These are phyloP conservation scores for Cistogaster globosa DNA, from an alignment of 2,888 invertebrate genomes.

Conservation along the genomic window DNA sequence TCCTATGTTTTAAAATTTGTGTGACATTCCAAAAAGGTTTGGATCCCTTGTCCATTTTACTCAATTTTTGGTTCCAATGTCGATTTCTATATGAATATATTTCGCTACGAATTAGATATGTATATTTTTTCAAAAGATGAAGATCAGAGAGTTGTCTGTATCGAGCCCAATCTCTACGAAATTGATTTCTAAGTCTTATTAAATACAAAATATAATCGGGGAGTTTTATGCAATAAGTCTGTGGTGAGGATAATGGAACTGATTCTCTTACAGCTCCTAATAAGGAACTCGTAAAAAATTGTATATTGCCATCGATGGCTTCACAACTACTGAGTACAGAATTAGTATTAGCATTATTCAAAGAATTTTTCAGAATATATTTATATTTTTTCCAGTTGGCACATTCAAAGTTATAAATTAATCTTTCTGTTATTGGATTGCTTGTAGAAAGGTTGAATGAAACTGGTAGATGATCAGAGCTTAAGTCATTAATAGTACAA, in stretches of 20 bases:
- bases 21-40: no score
- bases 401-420: not conserved
- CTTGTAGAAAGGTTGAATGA: not conserved
- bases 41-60: no score
- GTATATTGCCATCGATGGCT: not conserved
- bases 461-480: conserved; percentile 16
- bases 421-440: not conserved
- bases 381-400: not conserved
- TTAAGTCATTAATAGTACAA: no score
- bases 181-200: not conserved
- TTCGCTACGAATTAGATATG: not conserved
- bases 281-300: not conserved
- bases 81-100: not conserved
- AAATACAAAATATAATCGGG: not conserved
- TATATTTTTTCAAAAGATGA: not conserved
- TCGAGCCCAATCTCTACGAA: not conserved
- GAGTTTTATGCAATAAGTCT: not conserved
- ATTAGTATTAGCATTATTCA: not conserved
- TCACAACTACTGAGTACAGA: not conserved
- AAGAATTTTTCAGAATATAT: not conserved
- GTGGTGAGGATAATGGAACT: not conserved
- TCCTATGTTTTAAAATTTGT: no score
- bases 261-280: not conserved
- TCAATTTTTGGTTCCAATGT: not conserved
- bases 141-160: not conserved